These are phyloP conservation scores for Epistrophe eligans DNA, from an alignment of 2,888 invertebrate genomes.

Conservation along the genomic window DNA sequence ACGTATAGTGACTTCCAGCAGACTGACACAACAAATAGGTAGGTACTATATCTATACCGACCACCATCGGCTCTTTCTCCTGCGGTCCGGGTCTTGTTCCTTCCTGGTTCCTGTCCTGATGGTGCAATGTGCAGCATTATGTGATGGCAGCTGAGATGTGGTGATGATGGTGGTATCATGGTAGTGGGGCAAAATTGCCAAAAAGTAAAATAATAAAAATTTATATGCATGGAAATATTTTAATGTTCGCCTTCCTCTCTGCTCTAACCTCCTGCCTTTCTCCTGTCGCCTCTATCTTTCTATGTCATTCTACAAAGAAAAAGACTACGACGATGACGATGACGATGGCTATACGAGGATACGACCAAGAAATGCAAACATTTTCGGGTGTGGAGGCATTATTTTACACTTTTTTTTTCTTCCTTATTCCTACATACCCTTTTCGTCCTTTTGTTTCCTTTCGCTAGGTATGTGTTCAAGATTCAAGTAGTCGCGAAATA, in stretches of 20 bases:
- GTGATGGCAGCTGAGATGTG: slow-evolving; percentile 56
- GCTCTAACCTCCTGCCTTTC: neutral
- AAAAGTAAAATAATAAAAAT: slow-evolving; percentile 69
- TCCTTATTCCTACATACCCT: slow-evolving; percentile 55
- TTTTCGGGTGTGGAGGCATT: slow-evolving; percentile 70
- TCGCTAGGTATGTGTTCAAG: slow-evolving; percentile 68
- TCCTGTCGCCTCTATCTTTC: slow-evolving; percentile 40
- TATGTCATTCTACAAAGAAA: slow-evolving; percentile 62
- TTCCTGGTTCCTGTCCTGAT: slow-evolving; percentile 21
- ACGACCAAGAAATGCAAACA: slow-evolving; percentile 71
- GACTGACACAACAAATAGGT: slow-evolving; percentile 55
- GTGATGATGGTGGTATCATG: slow-evolving; percentile 32
- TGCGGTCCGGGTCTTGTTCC: slow-evolving; percentile 13
- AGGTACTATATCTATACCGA: slow-evolving; percentile 2
- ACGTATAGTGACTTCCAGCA: slow-evolving; percentile 32
- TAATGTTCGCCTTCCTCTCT: slow-evolving; percentile 42
- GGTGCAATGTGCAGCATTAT: slow-evolving; percentile 53
- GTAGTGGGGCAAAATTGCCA: slow-evolving; percentile 58
- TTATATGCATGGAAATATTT: slow-evolving; percentile 69
- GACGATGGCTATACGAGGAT: neutral
- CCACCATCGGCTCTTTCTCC: slow-evolving; percentile 37
- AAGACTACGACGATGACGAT: slow-evolving; percentile 22
- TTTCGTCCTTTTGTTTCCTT: slow-evolving; percentile 69
- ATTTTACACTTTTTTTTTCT: slow-evolving; percentile 39
- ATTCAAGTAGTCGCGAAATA: slow-evolving; percentile 52